Percentiles rank a stretch among this genome's conserved stretches.
phyloP scores from a whole-genome alignment of 1,140 invertebrate species.

The Tribolium madens region DNA sequence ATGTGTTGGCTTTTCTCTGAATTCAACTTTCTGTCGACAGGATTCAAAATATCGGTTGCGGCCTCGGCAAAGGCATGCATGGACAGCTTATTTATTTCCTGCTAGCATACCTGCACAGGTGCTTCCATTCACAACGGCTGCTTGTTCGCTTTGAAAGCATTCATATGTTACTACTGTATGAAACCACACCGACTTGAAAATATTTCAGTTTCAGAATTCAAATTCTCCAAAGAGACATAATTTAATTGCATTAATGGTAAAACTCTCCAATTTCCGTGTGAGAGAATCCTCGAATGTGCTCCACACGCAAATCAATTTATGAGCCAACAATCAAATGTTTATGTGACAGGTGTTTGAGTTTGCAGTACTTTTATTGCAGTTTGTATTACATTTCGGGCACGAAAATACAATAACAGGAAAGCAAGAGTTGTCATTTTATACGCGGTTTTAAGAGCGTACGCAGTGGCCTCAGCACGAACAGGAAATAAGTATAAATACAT shows the following conservation, averaged over 20 bases:
- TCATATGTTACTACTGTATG: constrained; percentile 38
- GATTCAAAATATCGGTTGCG: constrained; percentile 8
- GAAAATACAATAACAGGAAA: constrained; percentile 43
- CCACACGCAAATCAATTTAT: constrained; percentile 11
- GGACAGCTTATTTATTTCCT: constrained; percentile 40
- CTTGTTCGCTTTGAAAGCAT: constrained; percentile 40
- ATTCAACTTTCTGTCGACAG: constrained; percentile 3
- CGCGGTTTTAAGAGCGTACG: neutral
- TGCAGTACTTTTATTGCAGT: constrained; percentile 39
- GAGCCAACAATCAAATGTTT: constrained; percentile 29
- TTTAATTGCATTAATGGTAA: constrained; percentile 6
- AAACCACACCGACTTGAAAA: constrained; percentile 12
- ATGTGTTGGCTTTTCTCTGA: neutral
- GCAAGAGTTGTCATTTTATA: constrained; percentile 8
- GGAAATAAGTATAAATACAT: constrained; percentile 32
- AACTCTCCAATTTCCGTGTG: neutral
- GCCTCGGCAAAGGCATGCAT: neutral
- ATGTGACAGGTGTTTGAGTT: constrained; percentile 37
- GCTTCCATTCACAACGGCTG: constrained; percentile 33
- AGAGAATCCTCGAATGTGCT: neutral
- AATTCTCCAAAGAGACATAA: neutral
- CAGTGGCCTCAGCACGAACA: constrained; percentile 8
- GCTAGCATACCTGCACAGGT: constrained; percentile 41
- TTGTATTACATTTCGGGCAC: constrained; percentile 43
- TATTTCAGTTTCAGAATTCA: neutral